Percentiles rank a stretch among this genome's conserved stretches.
These are phyloP conservation scores for Volucella inflata DNA, from an alignment of 2,888 invertebrate species.

Conservation along the genomic window DNA sequence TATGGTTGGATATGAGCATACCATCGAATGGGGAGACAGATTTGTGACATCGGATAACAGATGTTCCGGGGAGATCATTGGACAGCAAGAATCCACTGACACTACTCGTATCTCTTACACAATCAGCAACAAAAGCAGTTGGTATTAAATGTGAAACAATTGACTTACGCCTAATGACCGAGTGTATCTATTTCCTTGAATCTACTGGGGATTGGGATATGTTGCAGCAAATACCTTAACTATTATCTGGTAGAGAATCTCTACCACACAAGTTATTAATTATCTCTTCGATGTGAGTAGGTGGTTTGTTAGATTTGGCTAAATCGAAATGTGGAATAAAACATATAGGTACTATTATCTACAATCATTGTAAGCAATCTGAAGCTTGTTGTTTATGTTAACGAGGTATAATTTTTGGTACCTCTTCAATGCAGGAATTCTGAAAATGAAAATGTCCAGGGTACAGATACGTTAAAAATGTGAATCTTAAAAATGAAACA, in stretches of 20 bases:
- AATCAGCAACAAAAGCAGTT: constrained; percentile 17
- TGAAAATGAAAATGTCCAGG: too few species aligned
- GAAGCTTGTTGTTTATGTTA: too few species aligned
- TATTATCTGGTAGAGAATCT: constrained; percentile 3
- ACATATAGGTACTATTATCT: too few species aligned
- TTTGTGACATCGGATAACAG: constrained; percentile 54
- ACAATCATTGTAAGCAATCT: too few species aligned
- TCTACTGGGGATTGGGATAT: not conserved
- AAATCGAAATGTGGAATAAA: not conserved
- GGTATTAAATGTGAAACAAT: constrained; percentile 64
- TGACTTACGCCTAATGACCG: constrained; percentile 60
- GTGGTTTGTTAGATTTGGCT: constrained; percentile 29
- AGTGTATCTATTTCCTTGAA: constrained; percentile 30
- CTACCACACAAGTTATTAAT: constrained; percentile 55
- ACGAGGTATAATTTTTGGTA: too few species aligned
- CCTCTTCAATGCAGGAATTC: too few species aligned
- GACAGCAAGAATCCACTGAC: constrained; percentile 56
- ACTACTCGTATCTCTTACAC: constrained; percentile 22
- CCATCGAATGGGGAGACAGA: constrained; percentile 2
- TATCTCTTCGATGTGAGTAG: constrained; percentile 50
- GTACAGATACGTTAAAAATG: too few species aligned
- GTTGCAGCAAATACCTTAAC: constrained; percentile 43
- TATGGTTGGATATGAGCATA: not conserved
- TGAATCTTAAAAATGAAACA: too few species aligned
- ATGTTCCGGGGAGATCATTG: constrained; percentile 62